A percentile compares a stretch with the other conserved stretches of the same genome.
phyloP scores from a whole-genome alignment of 2,113 vertebrate genomes.

The Syngnathus typhle region DNA sequence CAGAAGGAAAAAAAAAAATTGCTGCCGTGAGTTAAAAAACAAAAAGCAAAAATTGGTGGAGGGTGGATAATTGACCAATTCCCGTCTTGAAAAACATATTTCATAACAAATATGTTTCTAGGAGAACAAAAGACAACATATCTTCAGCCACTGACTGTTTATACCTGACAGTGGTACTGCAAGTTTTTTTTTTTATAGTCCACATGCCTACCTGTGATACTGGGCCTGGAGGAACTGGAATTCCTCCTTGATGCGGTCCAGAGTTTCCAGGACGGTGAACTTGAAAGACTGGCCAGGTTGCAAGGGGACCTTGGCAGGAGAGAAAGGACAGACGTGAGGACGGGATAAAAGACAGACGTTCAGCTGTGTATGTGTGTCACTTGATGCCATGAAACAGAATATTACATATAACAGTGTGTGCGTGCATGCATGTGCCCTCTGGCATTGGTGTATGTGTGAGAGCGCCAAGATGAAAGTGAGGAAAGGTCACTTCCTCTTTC shows the following conservation, averaged over 20 bases:
- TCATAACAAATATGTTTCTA: background rate
- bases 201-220: constrained; percentile 78
- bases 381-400: background rate
- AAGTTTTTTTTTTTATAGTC: background rate
- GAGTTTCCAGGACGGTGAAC: constrained; percentile 86
- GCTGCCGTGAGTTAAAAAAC: background rate
- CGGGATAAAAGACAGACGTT: constrained; percentile 13
- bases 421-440: background rate
- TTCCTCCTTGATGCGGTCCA: constrained; percentile 88
- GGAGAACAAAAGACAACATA: background rate
- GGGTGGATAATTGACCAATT: too few relatives aligned
- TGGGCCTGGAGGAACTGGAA: constrained; percentile 91
- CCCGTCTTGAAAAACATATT: background rate
- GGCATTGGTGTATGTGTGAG: constrained; percentile 21
- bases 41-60: too few relatives aligned
- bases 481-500: constrained; percentile 63
- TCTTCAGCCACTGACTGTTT: background rate
- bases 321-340: background rate
- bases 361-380: background rate
- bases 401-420: too few relatives aligned
- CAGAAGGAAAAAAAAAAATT: background rate
- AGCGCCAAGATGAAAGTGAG: constrained; percentile 57
- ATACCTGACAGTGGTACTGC: background rate
- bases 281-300: constrained; percentile 88
- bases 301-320: constrained; percentile 70